Percentiles rank a stretch among this genome's conserved stretches.
Conservation (phyloP, 1,140 invertebrate genomes). For the Phenacoccus solenopsis region DNA sequence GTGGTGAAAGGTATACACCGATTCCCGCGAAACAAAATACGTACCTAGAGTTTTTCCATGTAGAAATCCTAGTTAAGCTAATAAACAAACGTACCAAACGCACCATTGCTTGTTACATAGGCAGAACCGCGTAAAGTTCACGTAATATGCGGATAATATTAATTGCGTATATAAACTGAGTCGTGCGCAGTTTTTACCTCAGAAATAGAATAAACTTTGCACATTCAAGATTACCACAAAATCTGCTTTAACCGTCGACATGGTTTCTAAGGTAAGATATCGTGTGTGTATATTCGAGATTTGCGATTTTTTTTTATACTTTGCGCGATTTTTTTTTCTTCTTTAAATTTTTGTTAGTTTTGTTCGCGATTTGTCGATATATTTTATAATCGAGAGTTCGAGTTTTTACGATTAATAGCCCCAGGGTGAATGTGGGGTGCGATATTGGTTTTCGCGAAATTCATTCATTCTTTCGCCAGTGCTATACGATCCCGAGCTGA, state of each 20-base stretch:
- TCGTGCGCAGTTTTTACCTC: not conserved
- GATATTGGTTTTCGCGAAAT: not conserved
- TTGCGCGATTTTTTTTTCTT: not conserved
- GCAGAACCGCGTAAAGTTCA: constrained; percentile 3
- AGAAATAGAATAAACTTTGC: constrained; percentile 5
- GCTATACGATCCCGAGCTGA: not conserved
- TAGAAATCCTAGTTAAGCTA: constrained; percentile 16
- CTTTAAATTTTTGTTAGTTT: not conserved
- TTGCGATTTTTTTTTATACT: no score
- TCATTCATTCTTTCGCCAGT: not conserved
- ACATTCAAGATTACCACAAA: not conserved
- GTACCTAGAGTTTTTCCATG: constrained; percentile 9
- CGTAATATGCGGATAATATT: constrained; percentile 12
- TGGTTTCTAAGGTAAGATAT: constrained; percentile 13
- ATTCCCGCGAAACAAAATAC: constrained; percentile 12
- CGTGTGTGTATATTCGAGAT: not conserved
- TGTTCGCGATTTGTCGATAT: not conserved
- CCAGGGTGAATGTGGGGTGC: no score
- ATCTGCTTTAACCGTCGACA: not conserved
- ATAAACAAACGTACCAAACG: constrained; percentile 10
- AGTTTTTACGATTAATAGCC: no score
- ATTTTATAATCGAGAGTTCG: no score
- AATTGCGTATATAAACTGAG: constrained; percentile 11
- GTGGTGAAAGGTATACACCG: constrained; percentile 9
- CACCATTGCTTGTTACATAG: constrained; percentile 8